Conservation (phyloP, 92 coral and sea anemone species). For the Parazoanthus atlanticus region DNA sequence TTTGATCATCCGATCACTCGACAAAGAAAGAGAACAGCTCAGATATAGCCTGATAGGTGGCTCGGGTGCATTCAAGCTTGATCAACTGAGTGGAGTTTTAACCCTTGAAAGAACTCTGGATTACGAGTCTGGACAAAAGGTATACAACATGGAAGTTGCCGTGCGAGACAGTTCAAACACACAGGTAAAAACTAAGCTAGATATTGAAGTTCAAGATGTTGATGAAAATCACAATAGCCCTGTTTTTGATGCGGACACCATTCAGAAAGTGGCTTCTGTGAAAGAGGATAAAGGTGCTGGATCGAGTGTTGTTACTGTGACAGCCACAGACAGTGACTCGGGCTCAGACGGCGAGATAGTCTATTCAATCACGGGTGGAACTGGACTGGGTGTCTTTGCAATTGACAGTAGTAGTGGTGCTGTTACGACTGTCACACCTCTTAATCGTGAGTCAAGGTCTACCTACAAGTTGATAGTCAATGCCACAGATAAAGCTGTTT, state of each 20-base stretch:
- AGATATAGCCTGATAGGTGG: slow-evolving; percentile 48
- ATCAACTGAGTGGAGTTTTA: slow-evolving; percentile 54
- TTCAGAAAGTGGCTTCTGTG: slow-evolving; percentile 41
- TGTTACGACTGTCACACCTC: slow-evolving; percentile 47
- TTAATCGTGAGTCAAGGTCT: slow-evolving; percentile 65
- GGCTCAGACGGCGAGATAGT: slow-evolving; percentile 66
- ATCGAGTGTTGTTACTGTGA: slow-evolving; percentile 67
- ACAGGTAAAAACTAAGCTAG: slow-evolving; percentile 32
- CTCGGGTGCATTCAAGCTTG: slow-evolving; percentile 46
- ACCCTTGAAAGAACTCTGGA: slow-evolving; percentile 47
- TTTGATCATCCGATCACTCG: slow-evolving; percentile 58
- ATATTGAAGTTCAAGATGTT: slow-evolving; percentile 62
- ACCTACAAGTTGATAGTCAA: slow-evolving; percentile 61
- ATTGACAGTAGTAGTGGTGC: slow-evolving; percentile 60
- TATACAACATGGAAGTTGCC: slow-evolving; percentile 45
- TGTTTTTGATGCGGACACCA: slow-evolving; percentile 16
- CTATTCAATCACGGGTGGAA: slow-evolving; percentile 66
- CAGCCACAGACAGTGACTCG: slow-evolving; percentile 80
- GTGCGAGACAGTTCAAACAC: slow-evolving; percentile 57
- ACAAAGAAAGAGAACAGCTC: slow-evolving; percentile 63
- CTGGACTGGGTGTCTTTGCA: slow-evolving; percentile 66
- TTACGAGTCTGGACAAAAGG: slow-evolving; percentile 45
- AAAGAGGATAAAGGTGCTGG: slow-evolving; percentile 47
- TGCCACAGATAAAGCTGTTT: slow-evolving; percentile 75
- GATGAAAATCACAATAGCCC: slow-evolving; percentile 60